These are phyloP conservation scores for Anarhynchus alexandrinus DNA, from an alignment of 2,113 vertebrate genomes.

Conservation along the genomic window DNA sequence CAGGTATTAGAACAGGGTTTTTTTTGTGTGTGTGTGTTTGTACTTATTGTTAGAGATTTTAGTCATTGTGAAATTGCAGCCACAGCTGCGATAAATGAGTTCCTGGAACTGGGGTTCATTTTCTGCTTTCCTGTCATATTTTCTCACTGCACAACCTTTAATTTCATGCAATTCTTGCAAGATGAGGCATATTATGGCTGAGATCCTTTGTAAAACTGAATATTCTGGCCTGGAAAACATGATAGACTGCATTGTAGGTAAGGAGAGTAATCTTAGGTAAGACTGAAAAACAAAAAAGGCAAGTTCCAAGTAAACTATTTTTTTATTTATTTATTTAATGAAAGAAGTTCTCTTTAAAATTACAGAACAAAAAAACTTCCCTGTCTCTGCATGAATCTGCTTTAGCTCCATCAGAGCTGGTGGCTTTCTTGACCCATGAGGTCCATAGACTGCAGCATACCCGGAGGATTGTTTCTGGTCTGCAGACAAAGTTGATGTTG, in stretches of 20 bases:
- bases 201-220: background rate
- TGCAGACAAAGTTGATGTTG: background rate
- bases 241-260: background rate
- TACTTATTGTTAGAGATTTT: background rate
- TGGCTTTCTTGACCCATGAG: background rate
- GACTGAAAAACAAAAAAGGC: background rate
- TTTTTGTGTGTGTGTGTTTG: background rate
- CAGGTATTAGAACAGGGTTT: background rate
- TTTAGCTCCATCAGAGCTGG: background rate
- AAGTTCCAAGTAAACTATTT: background rate
- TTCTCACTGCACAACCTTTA: background rate
- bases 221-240: background rate
- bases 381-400: background rate
- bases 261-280: background rate
- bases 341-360: background rate
- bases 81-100: background rate
- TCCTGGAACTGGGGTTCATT: background rate
- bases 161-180: background rate
- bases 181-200: background rate
- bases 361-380: background rate
- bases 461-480: background rate
- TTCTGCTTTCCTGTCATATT: background rate
- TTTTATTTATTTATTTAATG: background rate
- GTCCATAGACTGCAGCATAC: background rate
- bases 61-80: background rate